These are phyloP conservation scores for Epinotia ramella DNA, from an alignment of 2,888 invertebrate genomes.

Conservation along the genomic window DNA sequence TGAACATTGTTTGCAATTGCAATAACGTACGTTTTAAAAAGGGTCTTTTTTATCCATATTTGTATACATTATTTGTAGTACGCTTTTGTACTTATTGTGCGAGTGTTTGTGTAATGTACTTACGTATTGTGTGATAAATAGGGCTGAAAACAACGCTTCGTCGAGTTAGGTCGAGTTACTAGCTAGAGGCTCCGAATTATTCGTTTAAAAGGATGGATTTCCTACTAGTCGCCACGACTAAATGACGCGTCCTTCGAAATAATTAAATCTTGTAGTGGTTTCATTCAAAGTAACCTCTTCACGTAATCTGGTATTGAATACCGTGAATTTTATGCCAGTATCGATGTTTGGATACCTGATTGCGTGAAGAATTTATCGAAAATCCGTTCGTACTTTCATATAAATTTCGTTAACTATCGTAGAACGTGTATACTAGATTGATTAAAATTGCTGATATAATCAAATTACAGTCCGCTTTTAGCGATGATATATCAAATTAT, in stretches of 20 bases:
- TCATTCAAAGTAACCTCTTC: neutral
- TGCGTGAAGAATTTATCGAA: neutral
- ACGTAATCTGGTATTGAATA: neutral
- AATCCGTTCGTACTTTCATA: conserved; percentile 6
- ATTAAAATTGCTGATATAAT: neutral
- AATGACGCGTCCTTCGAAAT: neutral
- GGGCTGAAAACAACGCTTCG: conserved; percentile 4
- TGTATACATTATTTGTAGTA: conserved; percentile 57
- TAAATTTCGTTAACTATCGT: neutral
- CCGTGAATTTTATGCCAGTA: neutral
- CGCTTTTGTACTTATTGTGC: conserved; percentile 77
- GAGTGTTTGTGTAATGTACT: conserved; percentile 62
- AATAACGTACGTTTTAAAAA: conserved; percentile 45
- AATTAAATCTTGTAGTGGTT: neutral
- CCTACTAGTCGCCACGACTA: conserved; percentile 4
- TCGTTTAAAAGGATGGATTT: neutral
- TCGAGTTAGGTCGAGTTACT: neutral
- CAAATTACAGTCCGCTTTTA: neutral
- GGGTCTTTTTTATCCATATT: conserved; percentile 70
- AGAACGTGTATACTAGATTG: neutral
- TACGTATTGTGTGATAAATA: conserved; percentile 51
- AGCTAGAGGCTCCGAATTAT: neutral
- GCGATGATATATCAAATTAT: conserved; percentile 2
- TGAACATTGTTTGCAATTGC: conserved; percentile 34
- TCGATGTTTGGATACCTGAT: neutral